These are phyloP conservation scores for Caenorhabditis brenneri DNA, from an alignment of 1,140 invertebrate species.

Conservation along the genomic window DNA sequence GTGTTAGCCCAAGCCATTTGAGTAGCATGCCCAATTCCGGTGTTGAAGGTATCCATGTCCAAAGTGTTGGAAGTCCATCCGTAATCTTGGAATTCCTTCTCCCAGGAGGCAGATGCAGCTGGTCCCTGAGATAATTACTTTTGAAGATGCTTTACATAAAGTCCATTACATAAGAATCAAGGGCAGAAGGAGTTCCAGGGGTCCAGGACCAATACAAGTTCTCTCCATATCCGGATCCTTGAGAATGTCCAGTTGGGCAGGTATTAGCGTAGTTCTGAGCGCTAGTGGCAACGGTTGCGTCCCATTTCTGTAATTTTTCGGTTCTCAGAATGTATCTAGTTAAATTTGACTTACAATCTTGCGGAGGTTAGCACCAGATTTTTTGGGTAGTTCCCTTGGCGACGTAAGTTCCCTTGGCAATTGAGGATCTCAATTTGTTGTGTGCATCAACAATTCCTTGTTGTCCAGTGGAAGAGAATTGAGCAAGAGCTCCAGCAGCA, in stretches of 20 bases:
- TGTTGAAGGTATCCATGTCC: background rate
- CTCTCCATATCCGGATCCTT: background rate
- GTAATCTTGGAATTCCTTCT: conserved; percentile 37
- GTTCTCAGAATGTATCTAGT: background rate
- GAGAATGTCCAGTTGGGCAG: background rate
- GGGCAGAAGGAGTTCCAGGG: background rate
- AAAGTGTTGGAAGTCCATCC: background rate
- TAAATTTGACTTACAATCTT: too few relatives aligned
- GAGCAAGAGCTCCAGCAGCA: too few relatives aligned
- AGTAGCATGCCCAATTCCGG: conserved; percentile 33
- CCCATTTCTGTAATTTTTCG: background rate
- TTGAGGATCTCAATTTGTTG: too few relatives aligned
- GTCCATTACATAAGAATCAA: background rate
- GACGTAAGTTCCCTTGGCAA: too few relatives aligned
- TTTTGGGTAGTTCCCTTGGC: too few relatives aligned
- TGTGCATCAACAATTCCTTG: too few relatives aligned
- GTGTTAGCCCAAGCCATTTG: conserved; percentile 31
- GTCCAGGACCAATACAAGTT: conserved; percentile 24
- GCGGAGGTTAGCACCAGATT: too few relatives aligned
- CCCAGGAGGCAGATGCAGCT: background rate
- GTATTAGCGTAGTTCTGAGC: background rate
- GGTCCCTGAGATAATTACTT: background rate
- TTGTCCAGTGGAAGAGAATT: too few relatives aligned
- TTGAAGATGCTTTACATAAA: background rate
- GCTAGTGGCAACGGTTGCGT: background rate